Percentiles rank a stretch among this genome's conserved stretches.
Conservation (phyloP, 2,113 vertebrate genomes). For the Callithrix jacchus region DNA sequence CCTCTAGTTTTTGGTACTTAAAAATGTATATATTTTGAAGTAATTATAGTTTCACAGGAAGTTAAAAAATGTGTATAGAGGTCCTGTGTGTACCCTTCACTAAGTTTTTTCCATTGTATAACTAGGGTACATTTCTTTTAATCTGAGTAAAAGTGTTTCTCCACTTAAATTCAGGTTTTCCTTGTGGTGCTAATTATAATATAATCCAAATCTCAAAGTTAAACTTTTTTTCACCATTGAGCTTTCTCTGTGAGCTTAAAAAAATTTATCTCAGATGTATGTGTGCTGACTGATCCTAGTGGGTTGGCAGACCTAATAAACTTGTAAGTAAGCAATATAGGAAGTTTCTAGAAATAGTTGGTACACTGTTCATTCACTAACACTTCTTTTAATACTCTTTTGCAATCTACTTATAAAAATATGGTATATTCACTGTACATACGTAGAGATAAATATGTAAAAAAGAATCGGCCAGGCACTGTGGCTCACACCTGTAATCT, state of each 20-base stretch:
- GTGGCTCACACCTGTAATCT: too few species aligned
- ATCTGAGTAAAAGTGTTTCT: slow-evolving; percentile 44
- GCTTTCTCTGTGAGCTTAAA: neutral
- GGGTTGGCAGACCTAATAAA: neutral
- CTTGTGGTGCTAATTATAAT: neutral
- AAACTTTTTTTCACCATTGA: neutral
- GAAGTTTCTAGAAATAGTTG: neutral
- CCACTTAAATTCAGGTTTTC: slow-evolving; percentile 33
- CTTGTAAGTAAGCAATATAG: neutral
- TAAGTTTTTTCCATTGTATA: neutral
- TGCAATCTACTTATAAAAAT: slow-evolving; percentile 31
- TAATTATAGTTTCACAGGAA: neutral
- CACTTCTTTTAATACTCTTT: slow-evolving; percentile 13
- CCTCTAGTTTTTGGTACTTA: too few species aligned
- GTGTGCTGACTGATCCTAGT: neutral
- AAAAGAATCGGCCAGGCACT: neutral
- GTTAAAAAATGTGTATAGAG: neutral
- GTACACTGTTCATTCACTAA: neutral
- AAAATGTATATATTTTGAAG: neutral
- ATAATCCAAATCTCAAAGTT: slow-evolving; percentile 30
- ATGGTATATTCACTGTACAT: neutral
- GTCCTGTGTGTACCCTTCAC: neutral
- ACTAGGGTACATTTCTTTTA: slow-evolving; percentile 16
- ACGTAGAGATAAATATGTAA: neutral
- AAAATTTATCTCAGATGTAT: neutral